Conservation (phyloP, 2,888 invertebrate genomes). For the Craniophora ligustri region DNA sequence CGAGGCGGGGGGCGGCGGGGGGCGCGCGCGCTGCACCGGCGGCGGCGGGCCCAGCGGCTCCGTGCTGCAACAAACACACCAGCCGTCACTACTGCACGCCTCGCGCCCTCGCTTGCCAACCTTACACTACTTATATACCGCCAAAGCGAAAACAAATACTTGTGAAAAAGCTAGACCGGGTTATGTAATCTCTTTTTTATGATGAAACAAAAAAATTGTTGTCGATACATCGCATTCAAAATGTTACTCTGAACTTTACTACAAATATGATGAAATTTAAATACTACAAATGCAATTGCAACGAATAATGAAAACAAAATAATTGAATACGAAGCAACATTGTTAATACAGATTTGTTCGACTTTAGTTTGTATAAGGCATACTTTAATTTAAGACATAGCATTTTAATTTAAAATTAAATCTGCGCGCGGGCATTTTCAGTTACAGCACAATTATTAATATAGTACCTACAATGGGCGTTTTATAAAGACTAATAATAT, state of each 20-base stretch:
- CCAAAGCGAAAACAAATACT: conserved; percentile 1
- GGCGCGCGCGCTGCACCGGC: conserved; percentile 57
- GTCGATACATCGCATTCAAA: background rate
- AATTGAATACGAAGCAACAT: background rate
- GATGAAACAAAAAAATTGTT: background rate
- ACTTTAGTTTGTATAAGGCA: background rate
- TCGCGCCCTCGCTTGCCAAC: background rate
- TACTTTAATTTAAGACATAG: no score
- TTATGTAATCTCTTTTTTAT: background rate
- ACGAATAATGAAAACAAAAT: background rate
- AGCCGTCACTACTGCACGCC: conserved; percentile 4
- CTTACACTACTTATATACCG: background rate
- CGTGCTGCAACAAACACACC: conserved; percentile 62
- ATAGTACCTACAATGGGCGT: no score
- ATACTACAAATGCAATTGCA: background rate
- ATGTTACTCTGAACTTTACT: background rate
- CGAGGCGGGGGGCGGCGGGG: conserved; percentile 42
- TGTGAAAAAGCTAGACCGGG: background rate
- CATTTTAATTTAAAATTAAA: no score
- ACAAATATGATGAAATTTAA: background rate
- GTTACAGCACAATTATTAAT: no score
- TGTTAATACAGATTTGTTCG: background rate
- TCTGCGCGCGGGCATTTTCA: no score
- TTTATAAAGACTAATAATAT: background rate
- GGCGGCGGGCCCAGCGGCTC: conserved; percentile 61